A percentile compares a stretch with the other conserved stretches of the same genome.
Conservation (phyloP, 2,888 invertebrate species). For the Alitta virens region DNA sequence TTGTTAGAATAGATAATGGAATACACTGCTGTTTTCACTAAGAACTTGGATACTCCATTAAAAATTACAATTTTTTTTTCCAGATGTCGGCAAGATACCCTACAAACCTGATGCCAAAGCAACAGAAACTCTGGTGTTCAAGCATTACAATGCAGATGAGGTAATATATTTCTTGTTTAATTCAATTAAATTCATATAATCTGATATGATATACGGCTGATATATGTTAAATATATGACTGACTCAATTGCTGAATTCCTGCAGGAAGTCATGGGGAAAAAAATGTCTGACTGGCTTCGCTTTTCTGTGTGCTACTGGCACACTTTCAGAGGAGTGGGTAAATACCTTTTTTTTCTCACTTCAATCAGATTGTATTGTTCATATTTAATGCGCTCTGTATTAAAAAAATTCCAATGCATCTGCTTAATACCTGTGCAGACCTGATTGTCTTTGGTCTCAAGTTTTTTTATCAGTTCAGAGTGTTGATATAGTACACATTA, state of each 20-base stretch:
- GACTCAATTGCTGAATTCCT: background rate
- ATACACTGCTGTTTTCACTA: too few relatives aligned
- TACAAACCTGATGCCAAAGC: constrained; percentile 62
- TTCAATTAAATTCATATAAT: background rate
- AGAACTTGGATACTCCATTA: too few relatives aligned
- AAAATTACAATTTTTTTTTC: constrained; percentile 14
- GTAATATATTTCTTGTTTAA: constrained; percentile 36
- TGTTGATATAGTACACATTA: too few relatives aligned
- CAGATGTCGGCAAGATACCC: constrained; percentile 63
- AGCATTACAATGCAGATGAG: constrained; percentile 64
- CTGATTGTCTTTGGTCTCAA: too few relatives aligned
- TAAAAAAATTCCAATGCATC: too few relatives aligned
- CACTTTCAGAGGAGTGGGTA: constrained; percentile 58
- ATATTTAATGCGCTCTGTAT: too few relatives aligned
- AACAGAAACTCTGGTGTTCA: constrained; percentile 62
- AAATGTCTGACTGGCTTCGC: constrained; percentile 69
- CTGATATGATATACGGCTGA: background rate
- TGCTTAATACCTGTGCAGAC: too few relatives aligned
- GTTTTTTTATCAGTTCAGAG: too few relatives aligned
- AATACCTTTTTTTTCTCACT: background rate
- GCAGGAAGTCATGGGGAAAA: constrained; percentile 62
- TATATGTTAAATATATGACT: background rate
- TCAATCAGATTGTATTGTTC: too few relatives aligned
- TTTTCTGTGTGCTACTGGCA: constrained; percentile 65
- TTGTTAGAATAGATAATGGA: too few relatives aligned